Base-by-base conservation (phyloP, 92 coral and sea anemone species). In the Epizoanthus scotinus region DNA sequence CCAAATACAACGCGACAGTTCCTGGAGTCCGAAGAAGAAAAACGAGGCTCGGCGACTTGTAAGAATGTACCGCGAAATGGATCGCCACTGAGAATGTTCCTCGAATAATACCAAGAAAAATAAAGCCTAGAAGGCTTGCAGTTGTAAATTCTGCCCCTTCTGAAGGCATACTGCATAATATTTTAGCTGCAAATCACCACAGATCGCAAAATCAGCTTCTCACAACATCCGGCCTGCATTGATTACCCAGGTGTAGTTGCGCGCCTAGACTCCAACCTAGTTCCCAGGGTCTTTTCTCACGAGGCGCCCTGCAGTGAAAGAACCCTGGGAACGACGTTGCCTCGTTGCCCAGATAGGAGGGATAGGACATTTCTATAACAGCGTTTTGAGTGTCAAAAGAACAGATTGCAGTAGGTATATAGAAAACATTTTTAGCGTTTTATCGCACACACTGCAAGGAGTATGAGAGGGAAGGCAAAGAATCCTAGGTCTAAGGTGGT, bases 11-110 rank as follows among this genome's bases (percentile, higher is more conserved):
- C 0, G 73, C 66, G 22, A 96, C 75, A 38, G 98, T 85, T 13
- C 99, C 99, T 64, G 99, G 99, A 36, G 94, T 93, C 49, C 98
- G 96, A 31, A 96, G 94, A 24, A 96, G 84, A 83, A 96, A 96
- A 10, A 96, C 88, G 21, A 96, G 87, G 52, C 96, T 89, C 15
- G 99, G 90, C 8, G 94, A 85, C 19, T 57, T 71, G 85, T 86
- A 96, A 3, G 98, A 79, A 36, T 22, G 70, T 25, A 94, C 89
- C 7, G 98, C 98, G 62, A 91, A 93, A 59, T 93, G 83, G 28
- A 96, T 86, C 66, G 63, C 92, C 13, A 91, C 89, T 8, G 97
- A 84, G 65, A 96, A 96, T 5, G 94, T 90, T 60, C 99, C 99
- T 25, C 99, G 94, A 44, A 96, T 87, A 20, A 96, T 44, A 31